Conservation (phyloP, 2,888 invertebrate genomes). For the Macrophya alboannulata region DNA sequence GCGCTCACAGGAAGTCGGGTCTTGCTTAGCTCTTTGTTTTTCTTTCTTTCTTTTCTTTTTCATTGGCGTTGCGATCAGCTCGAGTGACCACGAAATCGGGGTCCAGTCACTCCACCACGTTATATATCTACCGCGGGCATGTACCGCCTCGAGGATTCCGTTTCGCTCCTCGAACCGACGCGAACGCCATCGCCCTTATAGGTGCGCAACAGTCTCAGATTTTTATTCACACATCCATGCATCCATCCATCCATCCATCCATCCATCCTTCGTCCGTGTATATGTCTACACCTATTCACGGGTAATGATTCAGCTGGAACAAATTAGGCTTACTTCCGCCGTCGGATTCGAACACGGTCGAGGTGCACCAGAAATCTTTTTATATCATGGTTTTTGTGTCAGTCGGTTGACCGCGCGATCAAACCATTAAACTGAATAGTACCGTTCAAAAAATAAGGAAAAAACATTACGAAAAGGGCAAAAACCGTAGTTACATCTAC, state of each 20-base stretch:
- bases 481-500: neutral
- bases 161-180: constrained; percentile 35
- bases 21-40: constrained; percentile 45
- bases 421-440: constrained; percentile 49
- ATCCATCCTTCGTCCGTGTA: neutral
- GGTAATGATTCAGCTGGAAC: constrained; percentile 55
- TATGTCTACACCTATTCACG: constrained; percentile 3
- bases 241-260: neutral
- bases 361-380: constrained; percentile 55
- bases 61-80: constrained; percentile 54
- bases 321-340: constrained; percentile 55
- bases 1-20: constrained; percentile 53
- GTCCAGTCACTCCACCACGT: constrained; percentile 51
- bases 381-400: constrained; percentile 36
- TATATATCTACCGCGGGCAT: neutral
- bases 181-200: neutral
- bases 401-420: constrained; percentile 51
- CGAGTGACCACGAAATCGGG: constrained; percentile 54
- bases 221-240: constrained; percentile 1
- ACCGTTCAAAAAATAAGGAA: neutral
- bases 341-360: constrained; percentile 37
- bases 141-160: constrained; percentile 45
- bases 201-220: constrained; percentile 36
- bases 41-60: constrained; percentile 10
- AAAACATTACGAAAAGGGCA: neutral